Conservation (phyloP, 2,113 vertebrate species). For the Petrocephalus microphthalmus region DNA sequence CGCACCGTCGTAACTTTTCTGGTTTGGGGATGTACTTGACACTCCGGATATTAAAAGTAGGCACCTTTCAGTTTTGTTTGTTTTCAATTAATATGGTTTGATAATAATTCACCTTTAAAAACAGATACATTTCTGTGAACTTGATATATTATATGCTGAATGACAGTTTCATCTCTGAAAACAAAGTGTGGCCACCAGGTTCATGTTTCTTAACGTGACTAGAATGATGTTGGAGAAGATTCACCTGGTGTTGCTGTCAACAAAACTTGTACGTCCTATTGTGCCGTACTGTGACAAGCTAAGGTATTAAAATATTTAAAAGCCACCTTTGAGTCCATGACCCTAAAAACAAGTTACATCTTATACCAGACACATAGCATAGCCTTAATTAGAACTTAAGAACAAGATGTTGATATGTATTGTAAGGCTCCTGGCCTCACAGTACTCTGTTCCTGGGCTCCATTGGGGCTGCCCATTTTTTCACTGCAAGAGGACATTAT, state of each 20-base stretch:
- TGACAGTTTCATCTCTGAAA: neutral
- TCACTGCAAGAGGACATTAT: neutral
- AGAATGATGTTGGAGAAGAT: neutral
- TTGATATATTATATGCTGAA: neutral
- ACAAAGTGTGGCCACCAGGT: neutral
- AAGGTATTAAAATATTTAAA: neutral
- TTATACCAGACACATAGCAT: neutral
- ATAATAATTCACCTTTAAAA: neutral
- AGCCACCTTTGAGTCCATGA: neutral
- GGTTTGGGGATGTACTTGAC: too few species aligned
- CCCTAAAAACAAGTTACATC: neutral
- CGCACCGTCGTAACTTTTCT: too few species aligned
- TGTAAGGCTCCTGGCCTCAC: neutral
- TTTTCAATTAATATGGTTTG: too few species aligned
- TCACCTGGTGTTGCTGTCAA: neutral
- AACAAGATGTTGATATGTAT: neutral
- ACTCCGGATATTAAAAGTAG: neutral
- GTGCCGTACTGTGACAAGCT: neutral
- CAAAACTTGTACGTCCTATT: neutral
- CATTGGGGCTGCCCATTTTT: neutral
- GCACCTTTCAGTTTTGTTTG: neutral
- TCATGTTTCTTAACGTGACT: neutral
- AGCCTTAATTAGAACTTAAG: neutral
- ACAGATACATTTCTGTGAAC: neutral
- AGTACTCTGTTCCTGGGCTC: neutral